phyloP scores from a whole-genome alignment of 2,797 vertebrate genomes.

The Neomorphus geoffroyi region DNA sequence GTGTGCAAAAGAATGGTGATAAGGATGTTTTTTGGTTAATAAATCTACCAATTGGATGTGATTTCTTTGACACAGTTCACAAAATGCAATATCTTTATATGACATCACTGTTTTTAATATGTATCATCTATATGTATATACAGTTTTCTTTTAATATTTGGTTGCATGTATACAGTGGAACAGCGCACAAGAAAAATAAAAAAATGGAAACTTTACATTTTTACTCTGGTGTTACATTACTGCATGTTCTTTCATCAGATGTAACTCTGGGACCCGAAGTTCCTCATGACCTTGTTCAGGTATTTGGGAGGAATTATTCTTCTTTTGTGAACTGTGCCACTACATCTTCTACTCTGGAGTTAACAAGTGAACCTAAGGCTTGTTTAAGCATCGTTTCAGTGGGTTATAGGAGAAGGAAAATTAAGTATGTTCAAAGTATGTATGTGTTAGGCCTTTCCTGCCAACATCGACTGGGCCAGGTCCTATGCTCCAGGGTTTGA shows the following conservation, averaged over 20 bases:
- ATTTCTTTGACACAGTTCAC: constrained; percentile 65
- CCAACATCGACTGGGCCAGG: neutral
- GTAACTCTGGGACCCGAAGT: constrained; percentile 3
- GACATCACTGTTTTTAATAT: constrained; percentile 60
- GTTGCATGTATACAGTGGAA: constrained; percentile 72
- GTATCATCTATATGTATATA: constrained; percentile 72
- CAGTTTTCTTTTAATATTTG: constrained; percentile 60
- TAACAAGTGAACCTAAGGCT: neutral
- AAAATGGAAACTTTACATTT: constrained; percentile 59
- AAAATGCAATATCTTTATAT: constrained; percentile 60
- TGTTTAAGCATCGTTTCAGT: neutral
- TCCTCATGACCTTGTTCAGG: neutral
- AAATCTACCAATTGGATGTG: constrained; percentile 31
- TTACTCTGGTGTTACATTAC: constrained; percentile 67
- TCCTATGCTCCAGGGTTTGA: neutral
- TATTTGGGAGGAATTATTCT: neutral
- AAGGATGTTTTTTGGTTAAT: constrained; percentile 38
- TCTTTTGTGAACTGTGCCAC: neutral
- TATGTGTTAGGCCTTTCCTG: neutral
- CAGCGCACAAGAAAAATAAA: constrained; percentile 78
- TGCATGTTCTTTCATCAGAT: neutral
- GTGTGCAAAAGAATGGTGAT: constrained; percentile 58
- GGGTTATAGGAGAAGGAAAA: neutral
- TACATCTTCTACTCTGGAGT: neutral
- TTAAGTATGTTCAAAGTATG: neutral